A percentile compares a stretch with the other conserved stretches of the same genome.
phyloP scores from a whole-genome alignment of 2,888 invertebrate genomes.

The Argyra leucocephala region DNA sequence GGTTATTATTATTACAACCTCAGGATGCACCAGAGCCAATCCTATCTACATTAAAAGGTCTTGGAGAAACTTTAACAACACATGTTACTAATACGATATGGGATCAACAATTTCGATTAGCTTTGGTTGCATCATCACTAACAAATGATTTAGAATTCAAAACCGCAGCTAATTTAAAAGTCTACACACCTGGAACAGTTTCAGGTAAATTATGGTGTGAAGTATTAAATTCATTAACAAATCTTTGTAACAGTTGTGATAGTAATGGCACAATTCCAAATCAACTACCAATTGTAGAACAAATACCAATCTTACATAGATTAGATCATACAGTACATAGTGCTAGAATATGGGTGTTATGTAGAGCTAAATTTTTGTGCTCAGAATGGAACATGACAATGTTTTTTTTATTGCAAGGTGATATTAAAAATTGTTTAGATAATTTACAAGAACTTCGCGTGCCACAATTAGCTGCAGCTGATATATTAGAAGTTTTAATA shows the following conservation, averaged over 20 bases:
- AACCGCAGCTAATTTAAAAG: slow-evolving; percentile 9
- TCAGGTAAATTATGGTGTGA: slow-evolving; percentile 40
- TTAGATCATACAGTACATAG: slow-evolving; percentile 69
- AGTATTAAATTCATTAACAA: slow-evolving; percentile 58
- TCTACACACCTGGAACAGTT: slow-evolving; percentile 35
- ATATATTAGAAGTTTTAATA: slow-evolving; percentile 60
- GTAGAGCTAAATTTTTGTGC: slow-evolving; percentile 61
- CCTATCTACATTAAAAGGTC: slow-evolving; percentile 59
- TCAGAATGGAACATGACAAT: slow-evolving; percentile 66
- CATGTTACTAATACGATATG: slow-evolving; percentile 71
- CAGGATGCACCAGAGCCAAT: slow-evolving; percentile 57
- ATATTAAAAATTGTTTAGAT: slow-evolving; percentile 53
- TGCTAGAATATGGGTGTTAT: slow-evolving; percentile 65
- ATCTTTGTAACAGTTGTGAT: slow-evolving; percentile 65
- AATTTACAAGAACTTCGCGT: slow-evolving; percentile 49
- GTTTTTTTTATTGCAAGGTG: slow-evolving; percentile 61
- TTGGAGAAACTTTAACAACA: slow-evolving; percentile 68
- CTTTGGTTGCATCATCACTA: slow-evolving; percentile 34
- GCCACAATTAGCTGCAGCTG: slow-evolving; percentile 43
- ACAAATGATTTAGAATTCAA: slow-evolving; percentile 17
- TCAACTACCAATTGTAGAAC: slow-evolving; percentile 69
- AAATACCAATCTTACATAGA: slow-evolving; percentile 57
- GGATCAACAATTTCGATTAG: slow-evolving; percentile 54
- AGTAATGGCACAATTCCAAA: slow-evolving; percentile 65
- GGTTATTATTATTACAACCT: slow-evolving; percentile 47